Percentiles rank a stretch among this genome's conserved stretches.
phyloP scores from a whole-genome alignment of 2,113 vertebrate species.

The Crotalus tigris region DNA sequence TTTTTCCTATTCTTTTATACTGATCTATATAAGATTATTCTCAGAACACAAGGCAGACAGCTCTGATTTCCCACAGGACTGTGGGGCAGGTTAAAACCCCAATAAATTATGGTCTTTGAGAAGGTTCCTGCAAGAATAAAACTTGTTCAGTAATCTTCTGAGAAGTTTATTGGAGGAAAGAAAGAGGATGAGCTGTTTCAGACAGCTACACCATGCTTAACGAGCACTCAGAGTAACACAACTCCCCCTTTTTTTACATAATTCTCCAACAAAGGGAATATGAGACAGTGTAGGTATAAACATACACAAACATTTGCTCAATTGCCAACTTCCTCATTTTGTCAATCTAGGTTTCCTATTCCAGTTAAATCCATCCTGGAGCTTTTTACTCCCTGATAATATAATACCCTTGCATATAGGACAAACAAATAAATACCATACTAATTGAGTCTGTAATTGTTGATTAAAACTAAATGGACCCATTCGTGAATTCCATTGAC shows the following conservation, averaged over 20 bases:
- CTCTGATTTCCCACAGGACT: neutral
- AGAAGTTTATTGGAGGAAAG: neutral
- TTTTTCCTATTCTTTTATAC: neutral
- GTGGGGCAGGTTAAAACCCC: neutral
- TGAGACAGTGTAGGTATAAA: neutral
- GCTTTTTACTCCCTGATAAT: neutral
- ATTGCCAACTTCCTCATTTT: neutral
- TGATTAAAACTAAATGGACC: neutral
- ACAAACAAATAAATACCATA: neutral
- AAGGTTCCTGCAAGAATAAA: neutral
- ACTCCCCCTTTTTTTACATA: neutral
- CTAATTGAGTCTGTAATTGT: neutral
- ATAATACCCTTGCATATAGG: neutral
- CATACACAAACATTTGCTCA: neutral
- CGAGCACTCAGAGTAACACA: neutral
- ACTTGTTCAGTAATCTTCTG: neutral
- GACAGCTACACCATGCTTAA: rapidly evolving
- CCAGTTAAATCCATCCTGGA: neutral
- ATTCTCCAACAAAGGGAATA: neutral
- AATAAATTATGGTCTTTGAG: neutral
- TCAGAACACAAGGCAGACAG: neutral
- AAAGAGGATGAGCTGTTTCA: neutral
- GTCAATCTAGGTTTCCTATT: neutral
- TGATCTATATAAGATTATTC: neutral
- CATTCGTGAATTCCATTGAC: neutral